phyloP scores from a whole-genome alignment of 2,113 vertebrate species.

The Callipepla squamata region DNA sequence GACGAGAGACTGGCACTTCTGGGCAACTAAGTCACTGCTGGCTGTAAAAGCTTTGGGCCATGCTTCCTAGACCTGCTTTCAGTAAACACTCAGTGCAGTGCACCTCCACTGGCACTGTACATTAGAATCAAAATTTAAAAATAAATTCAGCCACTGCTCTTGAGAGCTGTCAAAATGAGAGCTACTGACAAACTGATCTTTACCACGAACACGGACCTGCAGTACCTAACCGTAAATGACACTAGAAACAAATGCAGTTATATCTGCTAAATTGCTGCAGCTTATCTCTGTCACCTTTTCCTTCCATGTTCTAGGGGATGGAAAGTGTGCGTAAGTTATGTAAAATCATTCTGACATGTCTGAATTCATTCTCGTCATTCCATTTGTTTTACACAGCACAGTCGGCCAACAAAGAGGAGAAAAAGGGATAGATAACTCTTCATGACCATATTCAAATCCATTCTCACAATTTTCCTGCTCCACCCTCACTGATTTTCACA shows the following conservation, averaged over 20 bases:
- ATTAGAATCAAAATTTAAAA: conserved; percentile 23
- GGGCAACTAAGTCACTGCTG: not conserved
- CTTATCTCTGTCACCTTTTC: not conserved
- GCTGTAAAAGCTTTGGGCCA: not conserved
- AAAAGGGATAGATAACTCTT: not conserved
- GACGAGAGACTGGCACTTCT: not conserved
- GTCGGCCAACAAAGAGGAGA: not conserved
- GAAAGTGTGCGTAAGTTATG: not conserved
- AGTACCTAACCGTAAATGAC: not conserved
- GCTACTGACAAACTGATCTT: not conserved
- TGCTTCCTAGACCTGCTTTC: not conserved
- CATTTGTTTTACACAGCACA: not conserved
- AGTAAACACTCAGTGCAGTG: not conserved
- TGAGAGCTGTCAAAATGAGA: conserved; percentile 13
- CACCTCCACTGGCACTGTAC: not conserved
- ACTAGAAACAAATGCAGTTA: not conserved
- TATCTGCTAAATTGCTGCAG: not conserved
- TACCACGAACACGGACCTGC: not conserved
- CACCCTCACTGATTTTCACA: not conserved
- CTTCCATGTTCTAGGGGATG: not conserved
- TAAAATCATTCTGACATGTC: not conserved
- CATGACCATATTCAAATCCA: not conserved
- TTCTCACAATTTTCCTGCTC: not conserved
- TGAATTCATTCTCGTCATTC: not conserved
- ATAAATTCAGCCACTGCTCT: conserved; percentile 7